A percentile compares a stretch with the other conserved stretches of the same genome.
Evolutionary conservation across 1,140 invertebrate species (phyloP).

Genomic region (Tetragonula clypearis): DNA sequence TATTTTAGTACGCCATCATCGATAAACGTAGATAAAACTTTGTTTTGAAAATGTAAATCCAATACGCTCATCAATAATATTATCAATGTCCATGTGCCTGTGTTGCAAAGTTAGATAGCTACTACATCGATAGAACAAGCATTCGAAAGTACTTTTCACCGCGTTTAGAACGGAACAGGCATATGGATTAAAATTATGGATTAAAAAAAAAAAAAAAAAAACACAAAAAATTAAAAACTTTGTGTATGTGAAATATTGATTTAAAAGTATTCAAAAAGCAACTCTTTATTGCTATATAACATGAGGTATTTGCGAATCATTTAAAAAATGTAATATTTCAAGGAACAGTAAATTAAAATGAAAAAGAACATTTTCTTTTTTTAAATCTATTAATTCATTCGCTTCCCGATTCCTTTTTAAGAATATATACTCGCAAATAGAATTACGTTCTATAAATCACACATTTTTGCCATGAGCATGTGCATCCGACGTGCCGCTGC

Average conservation of each 20-base stretch:
- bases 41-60: background rate
- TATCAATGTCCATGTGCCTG: background rate
- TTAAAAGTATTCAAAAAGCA: background rate
- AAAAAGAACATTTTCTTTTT: background rate
- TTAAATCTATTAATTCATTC: background rate
- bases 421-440: background rate
- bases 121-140: slow-evolving; percentile 33
- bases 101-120: slow-evolving; percentile 49
- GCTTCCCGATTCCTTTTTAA: background rate
- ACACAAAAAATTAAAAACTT: background rate
- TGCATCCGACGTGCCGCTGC: slow-evolving; percentile 13
- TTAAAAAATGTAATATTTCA: background rate
- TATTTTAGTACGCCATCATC: too few species aligned
- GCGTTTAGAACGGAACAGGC: background rate
- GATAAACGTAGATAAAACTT: background rate
- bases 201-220: too few species aligned
- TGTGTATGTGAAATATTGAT: background rate
- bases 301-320: background rate
- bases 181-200: background rate
- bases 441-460: slow-evolving; percentile 34
- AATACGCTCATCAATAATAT: slow-evolving; percentile 21
- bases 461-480: background rate
- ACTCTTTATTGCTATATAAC: too few species aligned
- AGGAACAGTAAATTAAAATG: background rate
- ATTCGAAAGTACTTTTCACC: slow-evolving; percentile 32